Base-by-base conservation (phyloP, 1,140 invertebrate genomes). In the Scaptomyza montana region DNA sequence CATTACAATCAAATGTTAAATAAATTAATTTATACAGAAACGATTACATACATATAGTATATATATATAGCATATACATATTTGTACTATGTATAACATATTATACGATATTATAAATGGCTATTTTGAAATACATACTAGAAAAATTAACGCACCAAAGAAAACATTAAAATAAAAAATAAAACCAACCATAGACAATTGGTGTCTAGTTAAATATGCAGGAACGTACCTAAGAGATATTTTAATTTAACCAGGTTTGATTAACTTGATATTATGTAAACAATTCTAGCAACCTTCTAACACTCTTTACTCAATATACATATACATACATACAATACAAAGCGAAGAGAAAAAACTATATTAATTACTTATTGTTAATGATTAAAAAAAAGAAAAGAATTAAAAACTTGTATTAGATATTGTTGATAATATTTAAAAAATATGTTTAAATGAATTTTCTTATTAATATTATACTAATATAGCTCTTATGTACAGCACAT, bases 1-100 rank as follows among this genome's bases (percentile, higher is more conserved):
- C 84, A 89, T 89, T 80, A 85, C 84, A 89, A 89, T 89, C 84
- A 89, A 89, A 64, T 89, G 85, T 89, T 89, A 54, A 89, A 75
- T 82, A 89, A 71, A 65, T 84, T 82, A 87, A 74, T 78, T 78
- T 78, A 50, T 70, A 84, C 74, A 80, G 2, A 25, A 25, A 25
- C 21, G 21, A 25, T 25, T 25, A 25, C 21, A 25, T 25, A 25
- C 49, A 77, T 39, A 64, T n/a, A 49, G 41, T 66, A 74, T 36
- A 69, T 62, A 73, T 57, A 74, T 62, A 73, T 57, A 65, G 49
- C 54, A 80, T 41, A 82, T 72, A 71, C 57, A 68, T 71, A 80
- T 8, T 8, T 65, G 51, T 72, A 73, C 39, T 68, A 63, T 76
- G 50, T 65, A 77, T 61, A 64, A 43, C 49, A 76, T 74, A 68